phyloP scores from a whole-genome alignment of 1,140 invertebrate species.

The Sitobion miscanthi region DNA sequence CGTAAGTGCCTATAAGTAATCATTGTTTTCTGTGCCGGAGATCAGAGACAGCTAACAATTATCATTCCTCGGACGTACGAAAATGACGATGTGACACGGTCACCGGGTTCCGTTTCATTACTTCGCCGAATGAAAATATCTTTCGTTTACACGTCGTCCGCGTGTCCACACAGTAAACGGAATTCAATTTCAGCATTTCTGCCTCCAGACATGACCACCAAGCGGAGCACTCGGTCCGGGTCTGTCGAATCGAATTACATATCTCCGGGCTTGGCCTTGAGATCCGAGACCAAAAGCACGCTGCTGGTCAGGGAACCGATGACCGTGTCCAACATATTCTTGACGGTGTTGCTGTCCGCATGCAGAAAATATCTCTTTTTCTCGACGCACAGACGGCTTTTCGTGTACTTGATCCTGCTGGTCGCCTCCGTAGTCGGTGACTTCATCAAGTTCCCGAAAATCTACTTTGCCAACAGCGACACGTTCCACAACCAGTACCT shows the following conservation, averaged over 20 bases:
- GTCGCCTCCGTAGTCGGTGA: slow-evolving; percentile 85
- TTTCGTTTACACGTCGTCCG: not conserved
- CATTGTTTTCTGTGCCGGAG: too few relatives aligned
- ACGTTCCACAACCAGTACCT: slow-evolving; percentile 92
- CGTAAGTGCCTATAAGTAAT: not conserved
- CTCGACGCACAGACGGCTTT: slow-evolving; percentile 84
- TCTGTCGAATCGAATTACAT: slow-evolving; percentile 36
- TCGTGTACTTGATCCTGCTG: slow-evolving; percentile 82
- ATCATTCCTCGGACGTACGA: not conserved
- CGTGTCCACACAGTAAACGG: too few relatives aligned
- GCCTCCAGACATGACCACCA: not conserved
- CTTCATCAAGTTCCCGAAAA: slow-evolving; percentile 79
- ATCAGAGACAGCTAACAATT: not conserved
- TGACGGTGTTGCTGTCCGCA: slow-evolving; percentile 82
- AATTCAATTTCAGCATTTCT: not conserved
- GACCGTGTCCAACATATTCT: slow-evolving; percentile 79
- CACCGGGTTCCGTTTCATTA: not conserved
- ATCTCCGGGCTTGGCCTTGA: not conserved
- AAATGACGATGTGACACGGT: not conserved
- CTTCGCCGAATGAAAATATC: not conserved
- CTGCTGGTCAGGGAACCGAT: slow-evolving; percentile 80
- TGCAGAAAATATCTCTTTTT: slow-evolving; percentile 87
- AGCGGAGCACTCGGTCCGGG: not conserved
- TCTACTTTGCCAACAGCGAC: slow-evolving; percentile 84
- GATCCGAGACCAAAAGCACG: not conserved